Evolutionary conservation across 2,888 invertebrate genomes (phyloP).

Genomic region (Celastrina argiolus): DNA sequence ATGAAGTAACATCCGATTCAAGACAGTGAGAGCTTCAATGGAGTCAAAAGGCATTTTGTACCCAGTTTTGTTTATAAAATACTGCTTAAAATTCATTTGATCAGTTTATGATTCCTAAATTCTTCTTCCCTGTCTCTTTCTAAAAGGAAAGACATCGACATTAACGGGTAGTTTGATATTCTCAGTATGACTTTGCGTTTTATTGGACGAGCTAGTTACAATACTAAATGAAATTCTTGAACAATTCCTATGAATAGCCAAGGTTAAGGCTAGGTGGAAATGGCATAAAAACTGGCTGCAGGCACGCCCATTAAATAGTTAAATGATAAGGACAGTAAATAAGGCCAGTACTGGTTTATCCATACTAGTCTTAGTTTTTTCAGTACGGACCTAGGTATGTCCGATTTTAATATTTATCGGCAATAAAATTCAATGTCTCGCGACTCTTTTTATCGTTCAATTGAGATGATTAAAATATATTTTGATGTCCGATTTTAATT

Average conservation of each 20-base stretch:
- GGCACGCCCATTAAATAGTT: slow-evolving; percentile 14
- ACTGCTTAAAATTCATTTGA: not conserved
- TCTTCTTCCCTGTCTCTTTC: not conserved
- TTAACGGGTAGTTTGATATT: not conserved
- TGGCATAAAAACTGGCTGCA: slow-evolving; percentile 7
- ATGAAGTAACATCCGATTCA: not conserved
- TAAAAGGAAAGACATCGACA: not conserved
- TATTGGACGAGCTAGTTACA: not conserved
- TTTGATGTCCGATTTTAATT: not conserved
- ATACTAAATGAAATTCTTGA: not conserved
- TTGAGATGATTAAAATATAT: not conserved
- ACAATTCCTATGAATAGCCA: not conserved
- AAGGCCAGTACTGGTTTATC: slow-evolving; percentile 2
- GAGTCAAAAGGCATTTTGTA: not conserved
- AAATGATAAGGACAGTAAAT: slow-evolving; percentile 16
- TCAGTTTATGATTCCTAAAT: not conserved
- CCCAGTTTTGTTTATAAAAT: not conserved
- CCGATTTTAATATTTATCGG: not conserved
- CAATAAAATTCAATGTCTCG: not conserved
- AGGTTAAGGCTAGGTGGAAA: slow-evolving; percentile 12
- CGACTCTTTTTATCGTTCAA: not conserved
- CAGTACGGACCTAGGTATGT: not conserved
- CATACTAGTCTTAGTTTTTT: not conserved
- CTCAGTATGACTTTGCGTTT: not conserved
- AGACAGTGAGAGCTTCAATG: not conserved